Evolutionary conservation across 2,888 invertebrate species (phyloP).

Genomic region (Lepeophtheirus nordmannii): DNA sequence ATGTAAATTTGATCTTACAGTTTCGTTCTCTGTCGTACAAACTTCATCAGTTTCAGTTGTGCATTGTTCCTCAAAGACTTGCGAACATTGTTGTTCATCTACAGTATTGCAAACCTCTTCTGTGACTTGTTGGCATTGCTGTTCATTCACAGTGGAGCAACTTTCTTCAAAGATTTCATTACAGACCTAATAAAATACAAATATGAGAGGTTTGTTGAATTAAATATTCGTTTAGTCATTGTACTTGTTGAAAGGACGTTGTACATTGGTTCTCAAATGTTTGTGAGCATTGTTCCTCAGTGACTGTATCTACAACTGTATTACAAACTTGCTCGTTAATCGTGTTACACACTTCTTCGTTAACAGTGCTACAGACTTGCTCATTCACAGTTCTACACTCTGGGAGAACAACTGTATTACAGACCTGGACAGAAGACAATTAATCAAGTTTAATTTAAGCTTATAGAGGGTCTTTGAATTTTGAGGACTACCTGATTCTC

Average conservation of each 20-base stretch:
- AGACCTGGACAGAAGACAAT: background rate
- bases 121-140: background rate
- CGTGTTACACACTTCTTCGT: conserved; percentile 11
- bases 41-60: conserved; percentile 19
- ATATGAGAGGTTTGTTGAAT: background rate
- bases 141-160: conserved; percentile 8
- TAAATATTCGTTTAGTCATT: background rate
- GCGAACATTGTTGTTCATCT: conserved; percentile 11
- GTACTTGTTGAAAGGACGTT: conserved; percentile 10
- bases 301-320: background rate
- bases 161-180: background rate
- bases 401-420: background rate
- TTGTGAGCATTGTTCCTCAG: conserved; percentile 9
- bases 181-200: background rate
- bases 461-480: background rate
- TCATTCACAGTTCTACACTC: conserved; percentile 15
- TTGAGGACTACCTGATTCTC: background rate
- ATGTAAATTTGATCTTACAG: background rate
- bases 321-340: conserved; percentile 23
- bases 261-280: conserved; percentile 11
- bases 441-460: background rate
- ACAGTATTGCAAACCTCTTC: background rate
- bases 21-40: conserved; percentile 21
- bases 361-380: conserved; percentile 17
- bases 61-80: conserved; percentile 17